Evolutionary conservation across 2,113 vertebrate genomes (phyloP).

Genomic region (Myanophis thanlyinensis): DNA sequence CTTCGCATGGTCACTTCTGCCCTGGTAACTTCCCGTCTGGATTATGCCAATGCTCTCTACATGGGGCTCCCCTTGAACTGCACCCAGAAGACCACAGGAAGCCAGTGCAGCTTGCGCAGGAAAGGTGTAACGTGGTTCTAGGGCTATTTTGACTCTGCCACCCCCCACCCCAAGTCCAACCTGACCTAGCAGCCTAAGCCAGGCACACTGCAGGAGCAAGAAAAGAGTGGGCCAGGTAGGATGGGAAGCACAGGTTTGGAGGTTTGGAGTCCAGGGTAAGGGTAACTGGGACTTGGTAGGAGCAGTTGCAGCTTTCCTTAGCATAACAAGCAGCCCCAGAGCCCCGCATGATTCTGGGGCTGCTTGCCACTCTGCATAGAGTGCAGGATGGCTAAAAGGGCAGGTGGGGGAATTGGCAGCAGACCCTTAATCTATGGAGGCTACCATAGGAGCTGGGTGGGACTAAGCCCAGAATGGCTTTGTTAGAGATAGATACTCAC

Average conservation of each 20-base stretch:
- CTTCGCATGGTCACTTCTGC: no score
- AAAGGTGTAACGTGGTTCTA: no score
- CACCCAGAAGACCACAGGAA: no score
- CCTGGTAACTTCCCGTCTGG: no score
- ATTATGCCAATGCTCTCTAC: no score
- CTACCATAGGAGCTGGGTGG: no score
- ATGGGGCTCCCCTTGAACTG: no score
- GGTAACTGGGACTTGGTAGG: not conserved
- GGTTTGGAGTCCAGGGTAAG: not conserved
- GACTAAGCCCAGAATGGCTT: not conserved
- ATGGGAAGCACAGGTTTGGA: not conserved
- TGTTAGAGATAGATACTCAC: not conserved
- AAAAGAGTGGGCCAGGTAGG: not conserved
- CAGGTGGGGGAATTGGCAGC: not conserved
- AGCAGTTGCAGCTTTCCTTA: not conserved
- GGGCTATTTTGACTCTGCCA: not conserved
- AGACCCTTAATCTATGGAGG: no score
- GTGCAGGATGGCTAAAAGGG: not conserved
- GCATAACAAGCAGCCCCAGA: not conserved
- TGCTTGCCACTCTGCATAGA: not conserved
- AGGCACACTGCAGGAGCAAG: not conserved
- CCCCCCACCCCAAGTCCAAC: not conserved
- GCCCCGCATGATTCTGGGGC: not conserved
- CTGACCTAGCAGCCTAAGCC: not conserved
- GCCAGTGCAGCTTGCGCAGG: no score